A percentile compares a stretch with the other conserved stretches of the same genome.
phyloP scores from a whole-genome alignment of 1,140 invertebrate genomes.

The Bicyclus anynana region DNA sequence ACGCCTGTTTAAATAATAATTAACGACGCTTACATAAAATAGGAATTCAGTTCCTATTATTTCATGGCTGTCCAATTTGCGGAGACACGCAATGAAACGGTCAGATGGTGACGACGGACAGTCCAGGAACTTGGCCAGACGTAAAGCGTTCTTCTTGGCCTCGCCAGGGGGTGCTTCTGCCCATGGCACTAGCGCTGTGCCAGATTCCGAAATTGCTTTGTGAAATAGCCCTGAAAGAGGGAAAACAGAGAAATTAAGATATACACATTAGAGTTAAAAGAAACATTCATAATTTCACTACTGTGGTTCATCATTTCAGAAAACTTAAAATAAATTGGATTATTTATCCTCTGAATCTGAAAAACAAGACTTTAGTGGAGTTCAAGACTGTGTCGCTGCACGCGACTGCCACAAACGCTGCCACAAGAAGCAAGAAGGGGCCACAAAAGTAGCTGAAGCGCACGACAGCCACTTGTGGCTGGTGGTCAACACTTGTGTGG shows the following conservation, averaged over 20 bases:
- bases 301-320: no score
- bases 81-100: slow-evolving; percentile 79
- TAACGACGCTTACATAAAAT: slow-evolving; percentile 78
- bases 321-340: no score
- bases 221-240: slow-evolving; percentile 81
- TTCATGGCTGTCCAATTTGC: slow-evolving; percentile 76
- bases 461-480: no score
- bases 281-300: no score
- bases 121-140: slow-evolving; percentile 79
- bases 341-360: no score
- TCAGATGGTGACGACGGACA: slow-evolving; percentile 77
- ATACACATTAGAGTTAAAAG: no score
- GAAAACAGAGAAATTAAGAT: neutral
- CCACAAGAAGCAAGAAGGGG: no score
- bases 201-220: slow-evolving; percentile 86
- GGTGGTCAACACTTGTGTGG: no score
- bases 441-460: no score
- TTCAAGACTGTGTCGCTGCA: no score
- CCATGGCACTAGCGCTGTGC: slow-evolving; percentile 88
- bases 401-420: no score
- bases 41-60: slow-evolving; percentile 80
- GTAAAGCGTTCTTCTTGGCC: slow-evolving; percentile 79
- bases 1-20: neutral
- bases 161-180: slow-evolving; percentile 81
- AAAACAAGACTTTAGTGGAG: no score